Base-by-base conservation (phyloP, 2,797 vertebrate species). In the Sternotherus odoratus region DNA sequence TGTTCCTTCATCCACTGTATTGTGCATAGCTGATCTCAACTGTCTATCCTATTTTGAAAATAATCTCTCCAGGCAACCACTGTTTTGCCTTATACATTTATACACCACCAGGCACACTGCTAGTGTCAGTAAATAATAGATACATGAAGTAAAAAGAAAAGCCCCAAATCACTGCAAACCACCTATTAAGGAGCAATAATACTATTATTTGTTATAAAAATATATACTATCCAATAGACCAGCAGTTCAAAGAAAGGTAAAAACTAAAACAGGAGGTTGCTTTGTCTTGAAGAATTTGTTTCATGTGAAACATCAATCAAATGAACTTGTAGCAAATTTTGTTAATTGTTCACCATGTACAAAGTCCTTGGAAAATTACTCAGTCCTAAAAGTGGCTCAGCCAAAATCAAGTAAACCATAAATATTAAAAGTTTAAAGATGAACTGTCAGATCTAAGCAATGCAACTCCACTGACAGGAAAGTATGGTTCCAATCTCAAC, bases 241-340 rank as follows among this genome's bases (percentile, higher is more conserved):
- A 77, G 63, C 80, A 96, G 87, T 88, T 94, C 93, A 96, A 95
- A 94, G 93, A 83, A 0, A 0, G 87, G 56, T 78, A 77, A 53
- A 82, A 94, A 66, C 89, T 92, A 48, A 50, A 77, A 78, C 89
- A 94, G 90, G 48, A 84, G 86, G 72, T 89, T 82, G 72, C 3
- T 95, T 89, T 79, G 77, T 53, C 83, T 94, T 90, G 91, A 95
- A 82, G 79, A 95, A 97, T 96, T 91, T 28, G 69, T 87, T 94
- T 94, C 89, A 91, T 54, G 92, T 87, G 85, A 95, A 86, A 90
- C 95, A 88, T 93, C 92, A 96, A 97, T 96, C 96, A 96, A 97
- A 96, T 94, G 94, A 95, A 90, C 4, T 66, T 56, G 96, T 93
- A 92, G 87, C 15, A 23, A 92, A 84, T 85, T 93, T 93, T 95